A percentile compares a stretch with the other conserved stretches of the same genome.
Evolutionary conservation across 2,113 vertebrate genomes (phyloP).

Genomic region (Anser brachyrhynchus): DNA sequence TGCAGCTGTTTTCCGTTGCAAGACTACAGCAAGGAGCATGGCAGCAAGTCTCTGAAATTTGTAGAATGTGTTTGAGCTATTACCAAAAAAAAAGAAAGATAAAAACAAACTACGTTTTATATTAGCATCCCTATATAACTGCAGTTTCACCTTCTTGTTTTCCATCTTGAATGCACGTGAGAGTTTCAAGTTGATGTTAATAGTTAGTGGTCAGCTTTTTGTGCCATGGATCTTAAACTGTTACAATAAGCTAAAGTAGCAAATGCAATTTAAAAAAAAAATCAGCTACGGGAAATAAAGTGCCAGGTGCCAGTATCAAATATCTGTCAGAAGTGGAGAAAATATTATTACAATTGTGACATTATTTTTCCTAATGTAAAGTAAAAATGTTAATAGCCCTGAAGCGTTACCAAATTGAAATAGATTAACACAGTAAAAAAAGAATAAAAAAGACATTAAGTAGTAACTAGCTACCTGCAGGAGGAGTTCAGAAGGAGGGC

Average conservation of each 20-base stretch:
- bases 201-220: not conserved
- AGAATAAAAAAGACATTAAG: not conserved
- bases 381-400: not conserved
- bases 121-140: not conserved
- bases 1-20: not conserved
- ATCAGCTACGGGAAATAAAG: not conserved
- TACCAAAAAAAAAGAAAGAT: not conserved
- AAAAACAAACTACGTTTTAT: not conserved
- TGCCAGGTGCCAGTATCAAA: not conserved
- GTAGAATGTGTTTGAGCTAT: not conserved
- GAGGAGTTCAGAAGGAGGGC: not conserved
- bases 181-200: not conserved
- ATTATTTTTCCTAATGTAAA: not conserved
- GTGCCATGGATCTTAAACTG: not conserved
- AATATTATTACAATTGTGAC: not conserved
- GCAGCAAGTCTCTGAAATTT: not conserved
- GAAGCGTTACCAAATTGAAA: not conserved
- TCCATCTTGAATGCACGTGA: not conserved
- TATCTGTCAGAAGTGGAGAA: not conserved
- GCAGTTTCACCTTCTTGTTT: not conserved
- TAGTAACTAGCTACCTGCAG: not conserved
- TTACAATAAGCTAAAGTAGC: not conserved
- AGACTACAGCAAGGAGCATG: not conserved
- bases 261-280: not conserved
- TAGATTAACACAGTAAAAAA: not conserved